A percentile compares a stretch with the other conserved stretches of the same genome.
These are phyloP conservation scores for Raja brachyura DNA, from an alignment of 2,113 vertebrate species.

Conservation along the genomic window DNA sequence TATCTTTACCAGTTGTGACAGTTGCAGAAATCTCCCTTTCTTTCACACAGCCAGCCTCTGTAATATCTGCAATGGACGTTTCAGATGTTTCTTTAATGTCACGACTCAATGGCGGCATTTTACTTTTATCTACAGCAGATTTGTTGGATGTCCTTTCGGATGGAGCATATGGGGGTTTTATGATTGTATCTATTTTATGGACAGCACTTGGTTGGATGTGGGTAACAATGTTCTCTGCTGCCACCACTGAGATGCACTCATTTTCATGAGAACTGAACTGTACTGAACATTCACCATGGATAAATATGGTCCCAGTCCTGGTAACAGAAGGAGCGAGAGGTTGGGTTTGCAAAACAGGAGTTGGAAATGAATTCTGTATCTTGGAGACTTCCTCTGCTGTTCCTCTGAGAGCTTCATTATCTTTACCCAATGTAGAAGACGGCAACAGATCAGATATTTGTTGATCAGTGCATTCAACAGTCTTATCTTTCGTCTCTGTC, in stretches of 20 bases:
- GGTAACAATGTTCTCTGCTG: background rate
- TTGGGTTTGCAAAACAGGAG: background rate
- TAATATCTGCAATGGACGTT: background rate
- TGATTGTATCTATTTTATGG: background rate
- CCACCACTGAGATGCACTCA: slow-evolving; percentile 24
- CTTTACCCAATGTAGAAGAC: background rate
- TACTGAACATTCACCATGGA: background rate
- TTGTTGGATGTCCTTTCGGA: background rate
- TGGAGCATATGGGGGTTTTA: background rate
- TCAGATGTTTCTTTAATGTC: background rate
- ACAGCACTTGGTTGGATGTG: background rate
- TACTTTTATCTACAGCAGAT: background rate
- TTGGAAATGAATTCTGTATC: background rate
- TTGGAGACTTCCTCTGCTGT: background rate
- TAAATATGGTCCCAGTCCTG: background rate
- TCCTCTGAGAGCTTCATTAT: background rate
- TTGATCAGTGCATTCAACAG: background rate
- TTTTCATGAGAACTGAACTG: background rate
- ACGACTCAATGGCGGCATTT: background rate
- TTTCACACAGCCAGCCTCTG: background rate
- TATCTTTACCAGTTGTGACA: background rate
- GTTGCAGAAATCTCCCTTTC: background rate
- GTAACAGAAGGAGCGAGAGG: background rate
- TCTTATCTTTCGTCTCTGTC: slow-evolving; percentile 14
- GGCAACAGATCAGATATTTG: slow-evolving; percentile 3